Conservation (phyloP, 1,140 invertebrate species). For the Pararge aegeria region DNA sequence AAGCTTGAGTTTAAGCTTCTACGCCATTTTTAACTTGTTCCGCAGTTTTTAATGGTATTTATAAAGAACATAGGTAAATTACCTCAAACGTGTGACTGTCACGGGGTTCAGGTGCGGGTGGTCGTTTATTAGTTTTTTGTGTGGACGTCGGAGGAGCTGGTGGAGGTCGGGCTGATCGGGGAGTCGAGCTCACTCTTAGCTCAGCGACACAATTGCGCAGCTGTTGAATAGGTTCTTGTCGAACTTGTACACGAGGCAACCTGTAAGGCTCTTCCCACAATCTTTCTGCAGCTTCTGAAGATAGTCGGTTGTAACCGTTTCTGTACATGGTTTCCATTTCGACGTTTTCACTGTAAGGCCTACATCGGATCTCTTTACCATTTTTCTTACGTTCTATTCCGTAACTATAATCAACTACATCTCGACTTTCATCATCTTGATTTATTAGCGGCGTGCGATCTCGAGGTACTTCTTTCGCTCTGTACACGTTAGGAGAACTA, state of each 20-base stretch:
- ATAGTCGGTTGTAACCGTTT: conserved; percentile 61
- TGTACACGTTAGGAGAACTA: conserved; percentile 75
- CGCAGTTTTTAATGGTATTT: no score
- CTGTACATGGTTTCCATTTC: conserved; percentile 59
- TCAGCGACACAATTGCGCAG: conserved; percentile 63
- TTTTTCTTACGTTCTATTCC: conserved; percentile 53
- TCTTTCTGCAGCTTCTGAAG: conserved; percentile 47
- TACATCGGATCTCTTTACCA: conserved; percentile 54
- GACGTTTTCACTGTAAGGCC: conserved; percentile 76
- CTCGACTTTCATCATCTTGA: conserved; percentile 64
- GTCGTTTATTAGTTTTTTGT: conserved; percentile 50
- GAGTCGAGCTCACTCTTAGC: conserved; percentile 62
- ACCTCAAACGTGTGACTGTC: conserved; percentile 75
- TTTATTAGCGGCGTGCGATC: conserved; percentile 52
- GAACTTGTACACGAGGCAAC: conserved; percentile 58
- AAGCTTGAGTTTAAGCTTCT: no score
- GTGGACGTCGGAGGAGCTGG: conserved; percentile 48
- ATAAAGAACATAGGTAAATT: no score
- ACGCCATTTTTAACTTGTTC: no score
- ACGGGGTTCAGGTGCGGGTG: conserved; percentile 68
- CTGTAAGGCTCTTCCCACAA: conserved; percentile 69
- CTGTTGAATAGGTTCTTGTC: conserved; percentile 64
- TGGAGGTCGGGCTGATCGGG: conserved; percentile 54
- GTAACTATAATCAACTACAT: conserved; percentile 63
- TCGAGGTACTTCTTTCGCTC: conserved; percentile 48